Evolutionary conservation across 2,113 vertebrate genomes (phyloP), one percentile per base, ranked within the genome.

Genomic region (Salvelinus sp.): DNA sequence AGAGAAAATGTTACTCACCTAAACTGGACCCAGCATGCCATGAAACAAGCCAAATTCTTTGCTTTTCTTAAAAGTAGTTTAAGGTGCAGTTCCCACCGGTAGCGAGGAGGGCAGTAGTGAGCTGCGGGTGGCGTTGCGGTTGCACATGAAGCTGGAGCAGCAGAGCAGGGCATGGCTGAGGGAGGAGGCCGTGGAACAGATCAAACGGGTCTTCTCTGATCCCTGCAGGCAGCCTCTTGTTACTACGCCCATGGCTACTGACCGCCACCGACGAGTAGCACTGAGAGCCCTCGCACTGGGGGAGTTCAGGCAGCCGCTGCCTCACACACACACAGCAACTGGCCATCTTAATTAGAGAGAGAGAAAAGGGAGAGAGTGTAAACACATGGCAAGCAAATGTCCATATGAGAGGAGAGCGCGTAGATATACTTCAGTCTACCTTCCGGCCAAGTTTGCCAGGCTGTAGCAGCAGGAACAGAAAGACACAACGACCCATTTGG

Each of bases 221-320:
- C 86, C 91, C 1, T 83, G 38, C 48, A 94, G 81, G 72, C 93
- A 94, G 82, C 93, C 93, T 0, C 88, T 91, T 28, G 87, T 86
- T 28, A 94, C 90, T 48, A 74, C 78, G 27, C 71, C 57, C 78
- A 1, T 72, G 72, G 50, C 82, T 79, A 20, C 73, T 81, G 25
- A 92, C 70, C 33, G 85, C 92, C 69, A 94, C 88, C 0, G 92
- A 94, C 74, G 92, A 91, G 85, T 91, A 94, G 85, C 93, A 94
- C 27, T 84, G 88, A 16, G 87, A 83, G 2, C 93, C 93, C 1
- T 80, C 88, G 58, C 93, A 94, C 85, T 83, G 84, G 18, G 79
- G 62, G 74, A 83, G 83, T 80, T 77, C 28, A 76, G 89, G 81
- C 91, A 94, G 78, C 83, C 89, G 0, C 73, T 81, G 72, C 89